phyloP scores from a whole-genome alignment of 2,888 invertebrate genomes.

The Erebia aethiops region DNA sequence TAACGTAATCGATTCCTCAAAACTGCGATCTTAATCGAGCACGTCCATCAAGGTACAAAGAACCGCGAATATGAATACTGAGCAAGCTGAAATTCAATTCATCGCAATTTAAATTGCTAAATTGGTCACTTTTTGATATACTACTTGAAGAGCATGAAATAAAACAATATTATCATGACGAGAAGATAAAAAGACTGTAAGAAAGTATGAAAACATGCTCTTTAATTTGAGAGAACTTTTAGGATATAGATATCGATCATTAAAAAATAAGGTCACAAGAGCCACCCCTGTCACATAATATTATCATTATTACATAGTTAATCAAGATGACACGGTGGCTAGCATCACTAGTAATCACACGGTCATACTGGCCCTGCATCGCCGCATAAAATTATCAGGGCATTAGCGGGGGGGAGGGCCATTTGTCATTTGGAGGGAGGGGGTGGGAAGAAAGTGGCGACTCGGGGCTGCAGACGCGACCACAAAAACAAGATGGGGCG shows the following conservation, averaged over 20 bases:
- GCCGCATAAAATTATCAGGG: conserved; percentile 79
- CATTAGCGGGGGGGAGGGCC: conserved; percentile 77
- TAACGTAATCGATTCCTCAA: conserved; percentile 6
- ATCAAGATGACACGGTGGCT: neutral
- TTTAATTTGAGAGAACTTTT: neutral
- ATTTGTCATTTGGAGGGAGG: conserved; percentile 78
- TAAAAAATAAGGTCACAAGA: neutral
- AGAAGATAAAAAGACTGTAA: neutral
- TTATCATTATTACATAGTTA: neutral
- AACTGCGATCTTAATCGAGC: conserved; percentile 12
- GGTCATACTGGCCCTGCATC: conserved; percentile 72
- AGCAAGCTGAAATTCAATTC: conserved; percentile 1
- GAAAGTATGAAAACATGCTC: conserved; percentile 1
- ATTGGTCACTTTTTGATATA: neutral
- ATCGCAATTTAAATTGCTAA: conserved; percentile 11
- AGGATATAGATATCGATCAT: neutral
- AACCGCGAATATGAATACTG: conserved; percentile 5
- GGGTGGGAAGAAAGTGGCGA: conserved; percentile 58
- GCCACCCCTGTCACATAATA: neutral
- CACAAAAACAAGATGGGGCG: conserved; percentile 80
- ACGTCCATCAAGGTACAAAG: conserved; percentile 9
- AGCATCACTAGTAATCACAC: conserved; percentile 58
- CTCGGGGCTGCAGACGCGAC: conserved; percentile 79
- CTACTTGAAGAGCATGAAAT: neutral
- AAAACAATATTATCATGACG: neutral